These are phyloP conservation scores for Cephus nigrinus DNA, from an alignment of 2,888 invertebrate species.

Conservation along the genomic window DNA sequence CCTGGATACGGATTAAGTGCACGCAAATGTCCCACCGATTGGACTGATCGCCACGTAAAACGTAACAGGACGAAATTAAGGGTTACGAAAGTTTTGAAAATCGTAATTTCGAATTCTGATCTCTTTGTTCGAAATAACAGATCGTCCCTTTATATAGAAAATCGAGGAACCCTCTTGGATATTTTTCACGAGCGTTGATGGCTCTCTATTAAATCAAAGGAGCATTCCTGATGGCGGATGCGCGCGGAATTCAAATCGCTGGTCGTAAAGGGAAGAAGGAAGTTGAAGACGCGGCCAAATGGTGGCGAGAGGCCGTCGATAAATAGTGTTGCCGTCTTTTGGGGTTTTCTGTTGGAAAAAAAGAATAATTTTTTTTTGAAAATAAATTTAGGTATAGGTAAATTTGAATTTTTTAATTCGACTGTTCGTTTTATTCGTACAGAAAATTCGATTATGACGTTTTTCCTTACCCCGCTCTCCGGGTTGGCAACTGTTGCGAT, in stretches of 20 bases:
- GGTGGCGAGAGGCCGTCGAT: background rate
- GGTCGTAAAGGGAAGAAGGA: constrained; percentile 48
- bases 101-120: background rate
- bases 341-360: background rate
- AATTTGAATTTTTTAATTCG: background rate
- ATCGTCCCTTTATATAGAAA: background rate
- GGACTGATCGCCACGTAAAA: background rate
- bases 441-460: background rate
- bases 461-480: background rate
- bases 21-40: constrained; percentile 25
- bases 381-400: background rate
- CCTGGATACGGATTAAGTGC: constrained; percentile 49
- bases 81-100: background rate
- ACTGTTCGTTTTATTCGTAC: background rate
- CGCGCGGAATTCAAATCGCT: constrained; percentile 54
- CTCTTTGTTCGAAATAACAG: background rate
- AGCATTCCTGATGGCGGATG: constrained; percentile 55
- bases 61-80: background rate
- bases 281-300: constrained; percentile 34
- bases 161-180: background rate
- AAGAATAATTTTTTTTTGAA: too few relatives aligned
- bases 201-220: constrained; percentile 60
- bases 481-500: background rate
- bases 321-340: background rate
- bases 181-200: constrained; percentile 38